These are phyloP conservation scores for Setophaga coronata DNA, from an alignment of 2,113 vertebrate genomes.

Conservation along the genomic window DNA sequence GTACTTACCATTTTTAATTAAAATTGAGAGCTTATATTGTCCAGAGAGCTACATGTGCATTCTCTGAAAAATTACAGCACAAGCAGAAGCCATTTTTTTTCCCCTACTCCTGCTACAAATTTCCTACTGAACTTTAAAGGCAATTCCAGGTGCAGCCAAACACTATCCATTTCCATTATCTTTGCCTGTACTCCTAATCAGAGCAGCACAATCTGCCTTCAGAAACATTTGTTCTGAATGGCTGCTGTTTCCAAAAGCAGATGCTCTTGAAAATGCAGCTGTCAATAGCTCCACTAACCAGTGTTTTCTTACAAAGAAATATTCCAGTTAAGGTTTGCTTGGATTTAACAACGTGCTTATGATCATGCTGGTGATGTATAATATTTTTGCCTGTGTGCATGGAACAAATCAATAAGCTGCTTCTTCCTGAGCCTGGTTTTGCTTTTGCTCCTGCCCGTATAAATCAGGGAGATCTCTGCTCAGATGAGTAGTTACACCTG, in stretches of 20 bases:
- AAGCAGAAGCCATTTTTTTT: not conserved
- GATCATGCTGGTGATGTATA: slow-evolving; percentile 14
- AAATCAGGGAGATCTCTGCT: slow-evolving; percentile 20
- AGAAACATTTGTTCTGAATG: slow-evolving; percentile 48
- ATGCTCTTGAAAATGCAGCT: slow-evolving; percentile 42
- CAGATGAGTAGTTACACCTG: slow-evolving; percentile 14
- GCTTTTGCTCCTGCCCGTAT: not conserved
- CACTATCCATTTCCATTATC: not conserved
- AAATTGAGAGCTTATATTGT: slow-evolving; percentile 5
- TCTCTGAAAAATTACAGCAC: slow-evolving; percentile 42
- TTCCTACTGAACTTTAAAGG: slow-evolving; percentile 22
- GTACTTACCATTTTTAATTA: not conserved
- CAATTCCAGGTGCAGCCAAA: slow-evolving; percentile 5
- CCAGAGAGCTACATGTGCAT: not conserved
- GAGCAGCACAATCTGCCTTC: not conserved
- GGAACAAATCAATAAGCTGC: slow-evolving; percentile 41
- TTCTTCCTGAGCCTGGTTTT: slow-evolving; percentile 22
- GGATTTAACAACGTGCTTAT: slow-evolving; percentile 19
- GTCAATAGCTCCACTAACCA: slow-evolving; percentile 15
- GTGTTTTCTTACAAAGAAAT: slow-evolving; percentile 53
- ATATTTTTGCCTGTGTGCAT: slow-evolving; percentile 9
- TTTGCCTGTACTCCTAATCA: not conserved
- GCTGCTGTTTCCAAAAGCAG: slow-evolving; percentile 47
- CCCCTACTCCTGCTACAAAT: not conserved
- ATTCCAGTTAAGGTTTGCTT: slow-evolving; percentile 41